Conservation (phyloP, 2,888 invertebrate species). For the Tolmerus cingulatus region DNA sequence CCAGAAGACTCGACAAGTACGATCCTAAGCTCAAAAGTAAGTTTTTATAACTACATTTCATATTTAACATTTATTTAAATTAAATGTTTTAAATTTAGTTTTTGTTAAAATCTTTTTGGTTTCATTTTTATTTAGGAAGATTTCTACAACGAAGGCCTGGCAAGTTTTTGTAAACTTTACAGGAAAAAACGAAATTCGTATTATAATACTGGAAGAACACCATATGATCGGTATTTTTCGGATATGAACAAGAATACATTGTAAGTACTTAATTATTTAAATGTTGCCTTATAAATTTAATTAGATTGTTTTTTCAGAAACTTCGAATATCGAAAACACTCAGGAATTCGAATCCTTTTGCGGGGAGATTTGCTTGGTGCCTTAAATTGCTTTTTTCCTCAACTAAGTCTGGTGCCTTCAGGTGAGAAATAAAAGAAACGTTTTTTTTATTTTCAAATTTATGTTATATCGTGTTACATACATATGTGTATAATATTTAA, state of each 20-base stretch:
- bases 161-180: neutral
- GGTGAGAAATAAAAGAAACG: neutral
- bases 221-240: neutral
- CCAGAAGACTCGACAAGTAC: neutral
- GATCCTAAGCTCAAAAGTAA: neutral
- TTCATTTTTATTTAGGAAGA: neutral
- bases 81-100: too few relatives aligned
- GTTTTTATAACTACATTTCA: neutral
- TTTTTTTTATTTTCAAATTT: neutral
- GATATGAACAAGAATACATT: neutral
- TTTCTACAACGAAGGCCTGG: neutral
- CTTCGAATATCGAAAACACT: slow-evolving; percentile 6
- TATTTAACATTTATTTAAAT: too few relatives aligned
- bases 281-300: neutral
- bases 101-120: neutral
- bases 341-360: slow-evolving; percentile 42
- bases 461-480: neutral
- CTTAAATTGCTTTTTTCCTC: slow-evolving; percentile 46
- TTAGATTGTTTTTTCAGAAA: neutral
- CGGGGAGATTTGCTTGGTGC: slow-evolving; percentile 48
- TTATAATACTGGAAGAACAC: neutral
- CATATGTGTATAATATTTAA: too few relatives aligned
- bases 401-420: slow-evolving; percentile 43
- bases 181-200: neutral
- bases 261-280: neutral